phyloP scores from a whole-genome alignment of 1,140 invertebrate species.

The Nephila pilipes region DNA sequence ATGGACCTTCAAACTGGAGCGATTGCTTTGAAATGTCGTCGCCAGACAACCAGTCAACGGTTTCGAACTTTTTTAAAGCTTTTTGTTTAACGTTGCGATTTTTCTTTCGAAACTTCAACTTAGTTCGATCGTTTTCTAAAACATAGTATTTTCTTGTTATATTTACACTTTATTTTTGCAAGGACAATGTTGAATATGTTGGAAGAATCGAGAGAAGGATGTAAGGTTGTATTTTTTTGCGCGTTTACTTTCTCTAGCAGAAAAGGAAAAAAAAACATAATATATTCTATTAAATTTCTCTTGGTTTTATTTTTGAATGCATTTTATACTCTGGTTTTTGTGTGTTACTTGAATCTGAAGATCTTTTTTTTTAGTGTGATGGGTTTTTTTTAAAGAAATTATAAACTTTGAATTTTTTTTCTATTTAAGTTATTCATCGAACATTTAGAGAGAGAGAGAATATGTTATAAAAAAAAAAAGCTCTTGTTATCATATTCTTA shows the following conservation, averaged over 20 bases:
- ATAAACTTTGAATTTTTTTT: too few relatives aligned
- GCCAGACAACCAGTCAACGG: not conserved
- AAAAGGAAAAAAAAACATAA: too few relatives aligned
- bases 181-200: too few relatives aligned
- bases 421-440: too few relatives aligned
- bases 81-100: not conserved
- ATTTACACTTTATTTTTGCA: not conserved
- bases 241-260: too few relatives aligned
- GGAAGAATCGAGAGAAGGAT: too few relatives aligned
- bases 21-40: not conserved
- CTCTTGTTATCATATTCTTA: too few relatives aligned
- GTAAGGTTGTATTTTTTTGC: too few relatives aligned
- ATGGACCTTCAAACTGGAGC: not conserved
- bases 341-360: not conserved
- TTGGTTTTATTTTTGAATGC: not conserved
- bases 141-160: not conserved
- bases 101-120: not conserved
- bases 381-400: too few relatives aligned
- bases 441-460: too few relatives aligned
- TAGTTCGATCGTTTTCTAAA: not conserved
- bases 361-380: not conserved
- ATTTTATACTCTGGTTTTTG: not conserved
- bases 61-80: not conserved
- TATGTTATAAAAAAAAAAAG: too few relatives aligned
- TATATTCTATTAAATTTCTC: too few relatives aligned